Base-by-base conservation (phyloP, 2,113 vertebrate species). In the Sula dactylatra region DNA sequence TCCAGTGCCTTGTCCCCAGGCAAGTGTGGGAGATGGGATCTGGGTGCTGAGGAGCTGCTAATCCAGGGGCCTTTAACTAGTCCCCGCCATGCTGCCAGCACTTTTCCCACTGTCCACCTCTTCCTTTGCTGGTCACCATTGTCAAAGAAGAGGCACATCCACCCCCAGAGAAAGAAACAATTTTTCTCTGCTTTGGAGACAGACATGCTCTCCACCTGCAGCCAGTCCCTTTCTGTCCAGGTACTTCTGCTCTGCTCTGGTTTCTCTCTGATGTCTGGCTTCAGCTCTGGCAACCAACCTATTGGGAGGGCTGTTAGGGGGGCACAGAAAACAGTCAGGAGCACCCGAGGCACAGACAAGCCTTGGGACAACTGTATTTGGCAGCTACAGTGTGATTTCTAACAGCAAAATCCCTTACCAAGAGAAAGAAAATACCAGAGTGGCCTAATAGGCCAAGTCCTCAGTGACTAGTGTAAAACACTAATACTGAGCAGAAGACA, bases 141-240 rank as follows among this genome's bases (percentile, higher is more conserved):
- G 9, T 8, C 19, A 49, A 67, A 76, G 20, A 82, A 10, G 18
- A 62, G 31, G 8, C 2, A 52, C 7, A 54, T 34, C 16, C 9
- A 6, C 10, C 7, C 5, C 3, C 16, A 66, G 2, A 8, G 20
- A 31, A 7, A 6, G 3, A 71, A 88, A 45, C 2, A 40, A 62
- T 15, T 67, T 69, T 64, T 45, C 16, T 55, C 76, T 55, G 12
- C 17, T 72, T 50, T 47, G 16, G 13, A 64, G 11, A 38, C 0
- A 1, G 29, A 45, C 0, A 0, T 72, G 27, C 11, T 13, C 3
- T 67, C 31, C 76, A 9, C 6, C 0, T 0, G 20, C 4, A 66
- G 18, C 5, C 17, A 82, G 22, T 10, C 26, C 9, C n/a, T 8
- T 65, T 84, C 49, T 74, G 10, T 29, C 20, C 44, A 40, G 5